A percentile compares a stretch with the other conserved stretches of the same genome.
These are phyloP conservation scores for Ammospiza caudacuta DNA, from an alignment of 2,113 vertebrate species.

Conservation along the genomic window DNA sequence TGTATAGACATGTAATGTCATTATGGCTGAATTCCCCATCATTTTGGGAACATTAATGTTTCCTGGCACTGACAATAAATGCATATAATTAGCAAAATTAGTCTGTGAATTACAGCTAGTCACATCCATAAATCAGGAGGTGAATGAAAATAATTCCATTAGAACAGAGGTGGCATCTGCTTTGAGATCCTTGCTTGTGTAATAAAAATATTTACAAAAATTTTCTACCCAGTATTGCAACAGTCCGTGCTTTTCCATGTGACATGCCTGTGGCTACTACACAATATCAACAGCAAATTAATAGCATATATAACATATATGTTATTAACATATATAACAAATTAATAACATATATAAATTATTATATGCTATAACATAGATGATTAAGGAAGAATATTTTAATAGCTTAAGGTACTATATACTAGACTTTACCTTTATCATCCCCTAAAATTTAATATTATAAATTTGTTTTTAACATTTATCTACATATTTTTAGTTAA, in stretches of 20 bases:
- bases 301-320: neutral
- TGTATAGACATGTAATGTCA: neutral
- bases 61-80: neutral
- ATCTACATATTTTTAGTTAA: neutral
- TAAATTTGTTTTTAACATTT: neutral
- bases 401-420: neutral
- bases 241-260: neutral
- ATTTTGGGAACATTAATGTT: neutral
- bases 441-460: neutral
- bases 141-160: conserved; percentile 5
- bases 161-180: neutral
- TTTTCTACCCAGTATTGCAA: neutral
- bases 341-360: too few relatives aligned
- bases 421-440: neutral
- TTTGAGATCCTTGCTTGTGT: neutral
- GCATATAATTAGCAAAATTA: neutral
- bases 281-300: neutral
- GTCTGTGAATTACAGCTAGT: neutral
- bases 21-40: neutral
- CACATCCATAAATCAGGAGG: neutral
- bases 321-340: too few relatives aligned
- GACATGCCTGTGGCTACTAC: neutral
- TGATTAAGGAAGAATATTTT: neutral
- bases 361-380: neutral
- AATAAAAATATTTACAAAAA: neutral